Conservation (phyloP, 1,140 invertebrate genomes). For the Branchinecta lynchi region DNA sequence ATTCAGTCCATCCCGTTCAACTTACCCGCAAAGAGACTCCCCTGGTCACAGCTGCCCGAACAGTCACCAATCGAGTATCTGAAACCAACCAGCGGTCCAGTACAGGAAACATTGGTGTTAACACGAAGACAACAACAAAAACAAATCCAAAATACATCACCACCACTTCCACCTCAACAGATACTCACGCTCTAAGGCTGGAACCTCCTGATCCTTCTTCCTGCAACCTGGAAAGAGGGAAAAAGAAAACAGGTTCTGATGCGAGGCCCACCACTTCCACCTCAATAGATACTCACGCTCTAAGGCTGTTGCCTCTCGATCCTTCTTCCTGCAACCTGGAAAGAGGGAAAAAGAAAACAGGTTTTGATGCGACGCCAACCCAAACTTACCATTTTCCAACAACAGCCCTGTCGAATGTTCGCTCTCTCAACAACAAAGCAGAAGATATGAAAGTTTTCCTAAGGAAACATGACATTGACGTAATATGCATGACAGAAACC, state of each 20-base stretch:
- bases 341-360: too few relatives aligned
- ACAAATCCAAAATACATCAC: conserved; percentile 1
- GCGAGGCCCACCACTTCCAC: too few relatives aligned
- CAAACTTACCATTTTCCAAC: conserved; percentile 1
- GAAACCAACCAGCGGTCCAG: conserved; percentile 4
- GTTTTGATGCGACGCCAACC: conserved; percentile 4
- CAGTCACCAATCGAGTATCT: neutral
- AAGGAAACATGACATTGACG: conserved; percentile 9
- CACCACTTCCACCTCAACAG: neutral
- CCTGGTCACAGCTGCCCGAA: neutral
- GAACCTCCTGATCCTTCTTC: too few relatives aligned
- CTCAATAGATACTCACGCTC: too few relatives aligned
- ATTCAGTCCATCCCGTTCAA: neutral
- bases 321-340: too few relatives aligned
- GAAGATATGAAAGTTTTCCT: conserved; percentile 9
- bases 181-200: too few relatives aligned
- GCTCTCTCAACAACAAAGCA: conserved; percentile 1
- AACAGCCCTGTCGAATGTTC: conserved; percentile 5
- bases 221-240: too few relatives aligned
- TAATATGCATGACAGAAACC: neutral
- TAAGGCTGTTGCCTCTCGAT: too few relatives aligned
- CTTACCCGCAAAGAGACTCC: conserved; percentile 4
- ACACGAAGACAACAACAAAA: conserved; percentile 9
- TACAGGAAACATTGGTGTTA: neutral
- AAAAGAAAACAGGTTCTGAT: too few relatives aligned